A percentile compares a stretch with the other conserved stretches of the same genome.
Conservation (phyloP, 2,888 invertebrate species). For the Eucriotettix oculatus region DNA sequence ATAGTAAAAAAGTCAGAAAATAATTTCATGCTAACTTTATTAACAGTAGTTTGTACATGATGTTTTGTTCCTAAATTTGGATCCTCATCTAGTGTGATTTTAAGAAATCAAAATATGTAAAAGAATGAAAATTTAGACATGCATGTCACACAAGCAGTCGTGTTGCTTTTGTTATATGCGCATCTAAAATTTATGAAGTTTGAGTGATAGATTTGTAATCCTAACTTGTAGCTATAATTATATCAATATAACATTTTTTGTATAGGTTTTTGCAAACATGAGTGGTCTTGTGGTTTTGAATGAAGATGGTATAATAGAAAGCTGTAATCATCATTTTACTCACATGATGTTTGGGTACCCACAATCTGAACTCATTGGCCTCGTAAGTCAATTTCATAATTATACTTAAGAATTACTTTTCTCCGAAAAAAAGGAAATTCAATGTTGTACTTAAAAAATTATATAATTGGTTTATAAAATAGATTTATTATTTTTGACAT, state of each 20-base stretch:
- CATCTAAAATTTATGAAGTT: no score
- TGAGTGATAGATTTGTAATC: no score
- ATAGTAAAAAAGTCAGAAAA: no score
- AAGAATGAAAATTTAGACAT: no score
- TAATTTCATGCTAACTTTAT: no score
- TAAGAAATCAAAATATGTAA: no score
- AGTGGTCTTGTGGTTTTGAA: constrained; percentile 47
- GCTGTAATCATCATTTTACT: constrained; percentile 49
- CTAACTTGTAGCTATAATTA: no score
- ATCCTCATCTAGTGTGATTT: no score
- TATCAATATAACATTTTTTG: not conserved
- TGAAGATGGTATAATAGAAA: constrained; percentile 42
- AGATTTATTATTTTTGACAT: not conserved
- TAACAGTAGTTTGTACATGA: no score
- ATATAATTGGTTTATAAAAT: not conserved
- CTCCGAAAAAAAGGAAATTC: not conserved
- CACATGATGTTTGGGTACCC: constrained; percentile 46
- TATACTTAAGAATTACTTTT: not conserved
- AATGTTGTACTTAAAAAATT: not conserved
- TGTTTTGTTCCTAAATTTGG: no score
- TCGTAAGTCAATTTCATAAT: constrained; percentile 18
- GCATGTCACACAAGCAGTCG: no score
- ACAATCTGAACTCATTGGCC: constrained; percentile 38
- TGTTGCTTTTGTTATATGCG: no score
- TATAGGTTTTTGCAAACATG: constrained; percentile 33